Conservation (phyloP, 2,888 invertebrate genomes). For the Campoplex capitator region DNA sequence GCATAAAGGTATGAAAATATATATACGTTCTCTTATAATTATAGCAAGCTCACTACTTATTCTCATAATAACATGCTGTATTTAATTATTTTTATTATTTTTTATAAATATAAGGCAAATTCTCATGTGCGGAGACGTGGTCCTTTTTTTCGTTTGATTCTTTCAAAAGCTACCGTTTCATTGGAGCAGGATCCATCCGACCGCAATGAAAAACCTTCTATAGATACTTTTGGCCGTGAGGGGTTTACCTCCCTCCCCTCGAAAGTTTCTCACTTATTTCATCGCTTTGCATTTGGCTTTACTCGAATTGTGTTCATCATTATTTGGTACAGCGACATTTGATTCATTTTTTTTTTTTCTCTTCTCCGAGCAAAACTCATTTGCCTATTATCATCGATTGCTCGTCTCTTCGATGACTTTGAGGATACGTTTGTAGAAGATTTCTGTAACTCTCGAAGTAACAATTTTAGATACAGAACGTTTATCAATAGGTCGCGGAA, state of each 20-base stretch:
- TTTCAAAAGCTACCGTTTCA: background rate
- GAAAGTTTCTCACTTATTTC: background rate
- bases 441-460: background rate
- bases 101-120: background rate
- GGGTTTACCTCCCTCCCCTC: background rate
- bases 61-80: conserved; percentile 22
- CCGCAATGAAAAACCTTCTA: background rate
- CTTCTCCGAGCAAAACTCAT: background rate
- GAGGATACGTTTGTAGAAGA: background rate
- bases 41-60: too few species aligned
- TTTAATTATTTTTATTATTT: conserved; percentile 19
- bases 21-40: background rate
- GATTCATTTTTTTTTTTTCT: background rate
- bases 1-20: background rate
- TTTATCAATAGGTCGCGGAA: background rate
- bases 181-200: background rate
- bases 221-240: conserved; percentile 4
- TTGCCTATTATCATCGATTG: background rate
- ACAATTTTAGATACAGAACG: background rate
- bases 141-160: conserved; percentile 5
- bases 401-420: too few species aligned
- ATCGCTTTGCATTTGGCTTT: background rate
- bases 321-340: background rate
- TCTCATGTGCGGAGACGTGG: background rate
- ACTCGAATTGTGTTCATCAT: background rate